Percentiles rank a stretch among this genome's conserved stretches.
Conservation (phyloP, 2,888 invertebrate genomes). For the Temnothorax ravouxi region DNA sequence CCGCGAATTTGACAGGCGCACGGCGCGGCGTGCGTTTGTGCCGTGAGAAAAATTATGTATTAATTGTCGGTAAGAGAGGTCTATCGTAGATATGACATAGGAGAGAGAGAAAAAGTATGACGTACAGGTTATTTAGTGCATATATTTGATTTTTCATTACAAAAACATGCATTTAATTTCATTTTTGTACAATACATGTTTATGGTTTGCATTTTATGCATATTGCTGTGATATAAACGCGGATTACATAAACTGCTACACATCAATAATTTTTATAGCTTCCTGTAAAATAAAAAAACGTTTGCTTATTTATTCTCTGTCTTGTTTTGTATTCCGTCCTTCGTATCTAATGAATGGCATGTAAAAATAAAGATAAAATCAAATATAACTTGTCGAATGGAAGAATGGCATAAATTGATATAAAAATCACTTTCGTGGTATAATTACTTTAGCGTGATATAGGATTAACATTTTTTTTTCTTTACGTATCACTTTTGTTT, state of each 20-base stretch:
- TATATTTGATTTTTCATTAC: neutral
- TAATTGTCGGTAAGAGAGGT: neutral
- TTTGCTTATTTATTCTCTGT: neutral
- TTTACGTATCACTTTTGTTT: neutral
- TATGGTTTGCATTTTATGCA: neutral
- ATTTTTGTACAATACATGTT: neutral
- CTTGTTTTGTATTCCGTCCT: neutral
- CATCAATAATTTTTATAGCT: neutral
- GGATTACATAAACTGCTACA: neutral
- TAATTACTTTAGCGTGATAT: neutral
- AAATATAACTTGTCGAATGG: neutral
- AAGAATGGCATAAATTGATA: neutral
- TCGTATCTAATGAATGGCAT: neutral
- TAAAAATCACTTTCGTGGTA: neutral
- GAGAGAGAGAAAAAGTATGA: neutral
- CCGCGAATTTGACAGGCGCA: constrained; percentile 9
- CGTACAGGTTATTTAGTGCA: neutral
- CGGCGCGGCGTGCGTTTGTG: neutral
- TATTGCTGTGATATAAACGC: neutral
- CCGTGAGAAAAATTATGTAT: constrained; percentile 4
- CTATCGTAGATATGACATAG: neutral
- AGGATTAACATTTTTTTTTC: neutral
- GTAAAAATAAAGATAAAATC: neutral
- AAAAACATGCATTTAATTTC: neutral
- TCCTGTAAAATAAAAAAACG: neutral